Evolutionary conservation across 2,797 vertebrate genomes (phyloP).

Genomic region (Furcifer pardalis): DNA sequence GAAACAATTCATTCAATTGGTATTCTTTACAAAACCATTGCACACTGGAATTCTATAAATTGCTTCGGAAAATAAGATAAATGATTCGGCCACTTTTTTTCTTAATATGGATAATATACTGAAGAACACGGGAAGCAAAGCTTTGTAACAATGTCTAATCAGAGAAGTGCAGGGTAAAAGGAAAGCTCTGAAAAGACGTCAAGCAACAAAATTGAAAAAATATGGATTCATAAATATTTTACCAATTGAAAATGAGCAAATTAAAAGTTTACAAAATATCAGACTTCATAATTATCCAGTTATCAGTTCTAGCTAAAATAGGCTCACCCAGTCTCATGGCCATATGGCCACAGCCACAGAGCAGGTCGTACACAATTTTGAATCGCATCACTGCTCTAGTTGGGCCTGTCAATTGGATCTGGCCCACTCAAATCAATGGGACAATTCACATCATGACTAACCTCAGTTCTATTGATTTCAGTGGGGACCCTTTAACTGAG

Average conservation of each 20-base stretch:
- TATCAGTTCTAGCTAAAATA: too few relatives aligned
- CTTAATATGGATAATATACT: conserved; percentile 39
- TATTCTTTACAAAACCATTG: neutral
- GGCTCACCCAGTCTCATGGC: too few relatives aligned
- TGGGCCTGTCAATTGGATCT: neutral
- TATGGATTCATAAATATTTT: neutral
- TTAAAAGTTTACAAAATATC: neutral
- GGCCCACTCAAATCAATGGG: neutral
- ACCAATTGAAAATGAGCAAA: neutral
- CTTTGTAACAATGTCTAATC: conserved; percentile 49
- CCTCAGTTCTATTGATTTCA: neutral
- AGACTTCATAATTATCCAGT: too few relatives aligned
- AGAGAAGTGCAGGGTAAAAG: conserved; percentile 29
- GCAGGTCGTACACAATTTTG: too few relatives aligned
- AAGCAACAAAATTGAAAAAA: neutral
- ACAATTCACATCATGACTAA: neutral
- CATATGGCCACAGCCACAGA: too few relatives aligned
- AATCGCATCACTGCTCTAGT: too few relatives aligned
- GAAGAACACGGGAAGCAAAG: conserved; percentile 55
- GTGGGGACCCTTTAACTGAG: neutral
- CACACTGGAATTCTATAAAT: conserved; percentile 6
- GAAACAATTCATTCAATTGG: neutral
- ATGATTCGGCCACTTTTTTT: conserved; percentile 8
- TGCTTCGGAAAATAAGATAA: conserved; percentile 47
- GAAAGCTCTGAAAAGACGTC: neutral